Evolutionary conservation across 2,113 vertebrate species (phyloP).

Genomic region (Petrocephalus microphthalmus): DNA sequence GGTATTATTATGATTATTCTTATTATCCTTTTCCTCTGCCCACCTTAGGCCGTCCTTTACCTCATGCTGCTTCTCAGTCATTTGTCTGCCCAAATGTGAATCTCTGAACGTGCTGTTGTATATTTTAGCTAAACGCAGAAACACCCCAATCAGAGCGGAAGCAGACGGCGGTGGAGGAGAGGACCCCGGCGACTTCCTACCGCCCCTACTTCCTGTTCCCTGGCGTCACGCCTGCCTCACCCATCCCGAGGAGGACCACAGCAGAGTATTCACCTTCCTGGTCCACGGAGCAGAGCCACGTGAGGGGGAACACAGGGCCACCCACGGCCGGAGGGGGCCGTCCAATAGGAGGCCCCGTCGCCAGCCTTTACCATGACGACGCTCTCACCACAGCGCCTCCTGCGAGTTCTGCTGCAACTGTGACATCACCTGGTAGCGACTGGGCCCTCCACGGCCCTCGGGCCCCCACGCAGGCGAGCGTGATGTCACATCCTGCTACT

Average conservation of each 20-base stretch:
- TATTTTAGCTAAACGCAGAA: slow-evolving; percentile 29
- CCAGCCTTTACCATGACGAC: slow-evolving; percentile 4
- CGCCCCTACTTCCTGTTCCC: slow-evolving; percentile 23
- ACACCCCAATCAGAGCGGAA: slow-evolving; percentile 36
- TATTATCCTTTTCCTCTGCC: background rate
- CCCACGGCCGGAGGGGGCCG: slow-evolving; percentile 8
- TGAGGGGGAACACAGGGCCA: slow-evolving; percentile 1
- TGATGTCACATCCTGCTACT: slow-evolving; percentile 28
- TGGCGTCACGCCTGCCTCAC: slow-evolving; percentile 29
- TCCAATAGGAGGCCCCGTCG: slow-evolving; percentile 28
- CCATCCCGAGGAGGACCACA: background rate
- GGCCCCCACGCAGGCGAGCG: slow-evolving; percentile 42
- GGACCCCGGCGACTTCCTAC: slow-evolving; percentile 27
- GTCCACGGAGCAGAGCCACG: slow-evolving; percentile 10
- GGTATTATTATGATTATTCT: background rate
- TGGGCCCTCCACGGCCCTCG: slow-evolving; percentile 43
- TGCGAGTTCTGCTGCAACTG: background rate
- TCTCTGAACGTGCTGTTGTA: background rate
- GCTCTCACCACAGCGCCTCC: slow-evolving; percentile 2
- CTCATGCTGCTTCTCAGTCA: background rate
- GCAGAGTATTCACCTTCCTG: background rate
- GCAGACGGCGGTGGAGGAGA: slow-evolving; percentile 20
- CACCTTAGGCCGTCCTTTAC: background rate
- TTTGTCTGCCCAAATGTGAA: background rate
- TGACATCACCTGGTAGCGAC: slow-evolving; percentile 29